Evolutionary conservation across 2,113 vertebrate species (phyloP), one percentile per base, ranked within the genome.

Genomic region (Oncorhynchus tshawytscha): DNA sequence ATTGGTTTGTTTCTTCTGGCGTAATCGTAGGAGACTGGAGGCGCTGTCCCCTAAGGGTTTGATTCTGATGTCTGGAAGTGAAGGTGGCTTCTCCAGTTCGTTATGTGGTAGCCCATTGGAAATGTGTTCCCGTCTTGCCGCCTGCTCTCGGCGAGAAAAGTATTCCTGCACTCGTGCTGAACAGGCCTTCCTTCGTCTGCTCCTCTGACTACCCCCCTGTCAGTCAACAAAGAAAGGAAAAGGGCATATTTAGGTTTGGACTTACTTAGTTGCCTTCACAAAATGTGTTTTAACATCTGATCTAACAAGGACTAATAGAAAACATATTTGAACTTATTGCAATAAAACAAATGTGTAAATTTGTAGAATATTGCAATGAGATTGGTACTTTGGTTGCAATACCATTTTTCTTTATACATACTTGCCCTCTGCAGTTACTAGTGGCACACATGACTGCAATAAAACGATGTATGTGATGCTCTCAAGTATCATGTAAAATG

Each of bases 191-290:
- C 80, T 84, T 6, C 77, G 82, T 64, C 73, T 73, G n/a, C 75
- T 89, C 84, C 81, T 92, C 11, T 76, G 16, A 60, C 81, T 82
- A 69, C 88, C 89, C 86, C 85, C 87, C 93, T 94, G 91, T 88
- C 80, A 75, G 75, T 66, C 60, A 81, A 81, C 76, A 76, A 81
- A 60, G 74, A 8, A 62, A 81, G 70, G 70, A 67, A 75, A 83
- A 65, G 73, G 87, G 71, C 74, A 27, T 29, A 57, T 59, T 24
- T 45, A 11, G 9, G 3, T 57, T 45, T 18, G 59, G 4, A 57
- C 20, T 57, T 18, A 57, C 20, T 57, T 20, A 5, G 54, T 57
- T 57, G 1, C 51, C 12, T 57, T 57, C 51, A 39, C 39, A 8
- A 39, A 57, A 57, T 16, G 54, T 57, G 15, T 57, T 57, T 57